A percentile compares a stretch with the other conserved stretches of the same genome.
Evolutionary conservation across 2,113 vertebrate species (phyloP).

Genomic region (Muntiacus reevesi): DNA sequence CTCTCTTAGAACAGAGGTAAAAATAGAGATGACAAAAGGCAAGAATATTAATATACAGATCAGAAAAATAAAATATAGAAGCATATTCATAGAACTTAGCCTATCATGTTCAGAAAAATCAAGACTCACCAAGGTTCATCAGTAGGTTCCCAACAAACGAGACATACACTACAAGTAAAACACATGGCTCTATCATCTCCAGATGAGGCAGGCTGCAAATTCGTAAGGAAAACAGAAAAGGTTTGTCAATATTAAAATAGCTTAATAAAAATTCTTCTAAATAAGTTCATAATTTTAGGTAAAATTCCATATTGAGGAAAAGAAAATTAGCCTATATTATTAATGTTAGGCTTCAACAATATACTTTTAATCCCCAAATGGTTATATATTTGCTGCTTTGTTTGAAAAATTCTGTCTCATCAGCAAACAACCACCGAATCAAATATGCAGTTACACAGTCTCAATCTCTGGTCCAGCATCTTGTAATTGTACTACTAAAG

Average conservation of each 20-base stretch:
- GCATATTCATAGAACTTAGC: background rate
- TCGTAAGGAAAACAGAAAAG: background rate
- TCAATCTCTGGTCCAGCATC: background rate
- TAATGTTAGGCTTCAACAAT: background rate
- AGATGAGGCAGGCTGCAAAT: constrained; percentile 92
- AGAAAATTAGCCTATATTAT: background rate
- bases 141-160: constrained; percentile 99
- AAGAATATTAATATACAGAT: background rate
- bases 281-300: background rate
- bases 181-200: constrained; percentile 99
- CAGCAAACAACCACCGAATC: background rate
- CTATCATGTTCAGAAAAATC: background rate
- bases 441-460: background rate
- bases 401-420: background rate
- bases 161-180: constrained; percentile 98
- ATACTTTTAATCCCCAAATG: background rate
- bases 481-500: background rate
- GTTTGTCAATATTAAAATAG: background rate
- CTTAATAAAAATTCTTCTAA: background rate
- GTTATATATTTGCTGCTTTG: background rate
- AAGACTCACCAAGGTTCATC: constrained; percentile 96
- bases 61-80: background rate
- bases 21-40: background rate
- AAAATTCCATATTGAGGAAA: background rate
- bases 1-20: background rate